Evolutionary conservation across 2,797 vertebrate species (phyloP), one percentile per base, ranked within the genome.

Genomic region (Enteromius argenteus): DNA sequence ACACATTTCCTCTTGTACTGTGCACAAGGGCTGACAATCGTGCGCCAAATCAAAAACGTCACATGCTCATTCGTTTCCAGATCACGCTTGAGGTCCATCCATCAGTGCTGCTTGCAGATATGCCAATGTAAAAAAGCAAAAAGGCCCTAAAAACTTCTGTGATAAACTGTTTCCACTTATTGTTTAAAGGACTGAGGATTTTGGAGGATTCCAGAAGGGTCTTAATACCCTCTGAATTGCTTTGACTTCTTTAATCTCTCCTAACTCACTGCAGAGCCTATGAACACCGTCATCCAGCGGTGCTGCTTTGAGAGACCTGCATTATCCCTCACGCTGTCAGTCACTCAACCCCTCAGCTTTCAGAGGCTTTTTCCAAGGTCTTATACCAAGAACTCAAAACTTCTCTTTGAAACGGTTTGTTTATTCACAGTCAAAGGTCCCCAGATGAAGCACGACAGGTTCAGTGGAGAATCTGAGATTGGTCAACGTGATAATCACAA

Each of bases 91-190:
- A 85, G 60, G 51, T 80, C 77, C 17, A 78, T 87, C 79, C 58
- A 86, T 87, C 90, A 87, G 83, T 21, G 83, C 85, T 88, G 80
- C 75, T 80, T 86, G 83, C 90, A 90, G 84, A 73, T 60, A 5
- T 86, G 69, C n/a, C 35, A 84, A 82, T 85, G 86, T 32, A 21
- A 80, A 58, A 53, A 56, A 81, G 85, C 35, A 81, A 84, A 85
- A 83, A 88, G 58, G 13, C 78, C 78, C 87, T 79, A 73, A 83
- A 85, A 81, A 49, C 58, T 80, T 79, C 82, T 86, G 53, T 77
- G 83, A 88, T 81, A 85, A 85, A 82, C 78, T 89, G 85, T 91
- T 91, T 93, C 79, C 88, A 87, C 77, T 90, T 89, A 89, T 81
- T 88, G 79, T 64, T 37, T 75, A 80, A 88, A 92, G 79, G 49